phyloP scores from a whole-genome alignment of 2,113 vertebrate genomes.

The Cavia porcellus region DNA sequence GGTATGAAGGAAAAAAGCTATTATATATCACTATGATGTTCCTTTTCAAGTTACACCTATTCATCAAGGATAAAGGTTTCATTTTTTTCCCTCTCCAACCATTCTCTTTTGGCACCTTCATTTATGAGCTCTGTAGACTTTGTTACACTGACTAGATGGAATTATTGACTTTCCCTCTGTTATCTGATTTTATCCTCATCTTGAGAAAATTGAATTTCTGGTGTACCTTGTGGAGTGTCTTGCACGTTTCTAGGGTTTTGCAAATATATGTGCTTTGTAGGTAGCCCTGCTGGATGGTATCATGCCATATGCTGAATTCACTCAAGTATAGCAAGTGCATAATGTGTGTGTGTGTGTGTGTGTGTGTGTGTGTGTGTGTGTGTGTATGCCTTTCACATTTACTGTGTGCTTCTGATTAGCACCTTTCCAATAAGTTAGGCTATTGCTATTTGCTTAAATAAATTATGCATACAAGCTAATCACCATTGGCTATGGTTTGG shows the following conservation, averaged over 20 bases:
- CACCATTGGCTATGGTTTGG: not conserved
- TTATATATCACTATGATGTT: not conserved
- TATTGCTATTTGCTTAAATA: not conserved
- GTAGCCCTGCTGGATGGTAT: not conserved
- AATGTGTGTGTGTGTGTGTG: not conserved
- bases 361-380: too few species aligned
- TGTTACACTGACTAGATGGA: not conserved
- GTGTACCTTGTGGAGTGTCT: not conserved
- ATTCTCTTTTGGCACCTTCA: not conserved
- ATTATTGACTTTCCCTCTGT: not conserved
- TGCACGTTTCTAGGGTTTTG: not conserved
- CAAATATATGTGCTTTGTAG: not conserved
- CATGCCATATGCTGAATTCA: not conserved
- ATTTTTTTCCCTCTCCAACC: not conserved
- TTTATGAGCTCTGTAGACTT: not conserved
- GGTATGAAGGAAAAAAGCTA: not conserved
- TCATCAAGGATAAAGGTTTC: not conserved
- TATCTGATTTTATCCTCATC: not conserved
- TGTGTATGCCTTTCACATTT: not conserved
- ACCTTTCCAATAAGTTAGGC: not conserved
- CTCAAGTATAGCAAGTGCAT: not conserved
- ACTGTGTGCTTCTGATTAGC: not conserved
- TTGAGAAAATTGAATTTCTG: not conserved
- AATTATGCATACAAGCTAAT: not conserved
- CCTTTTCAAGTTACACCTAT: not conserved